Conservation (phyloP, 2,888 invertebrate species). For the Nomada goodeniana region DNA sequence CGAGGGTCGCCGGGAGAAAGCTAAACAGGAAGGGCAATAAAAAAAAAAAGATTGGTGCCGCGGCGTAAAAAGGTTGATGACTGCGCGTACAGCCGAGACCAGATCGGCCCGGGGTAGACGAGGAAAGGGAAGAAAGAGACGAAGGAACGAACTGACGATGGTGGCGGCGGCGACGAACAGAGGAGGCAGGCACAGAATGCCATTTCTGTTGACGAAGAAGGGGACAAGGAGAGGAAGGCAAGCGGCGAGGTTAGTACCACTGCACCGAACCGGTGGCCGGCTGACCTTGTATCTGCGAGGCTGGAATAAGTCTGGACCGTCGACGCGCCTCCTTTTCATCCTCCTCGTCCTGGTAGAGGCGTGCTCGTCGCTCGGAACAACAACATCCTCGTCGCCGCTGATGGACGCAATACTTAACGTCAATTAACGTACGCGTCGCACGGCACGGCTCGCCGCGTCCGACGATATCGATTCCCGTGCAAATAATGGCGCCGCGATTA, state of each 20-base stretch:
- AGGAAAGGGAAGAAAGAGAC: neutral
- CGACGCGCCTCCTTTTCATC: conserved; percentile 60
- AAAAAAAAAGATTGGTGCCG: conserved; percentile 52
- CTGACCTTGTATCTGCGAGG: conserved; percentile 81
- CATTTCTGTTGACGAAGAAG: conserved; percentile 59
- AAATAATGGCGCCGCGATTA: too few relatives aligned
- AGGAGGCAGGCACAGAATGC: conserved; percentile 42
- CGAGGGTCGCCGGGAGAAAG: conserved; percentile 40
- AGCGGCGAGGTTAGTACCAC: conserved; percentile 77
- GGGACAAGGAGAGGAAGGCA: conserved; percentile 35
- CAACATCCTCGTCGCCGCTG: conserved; percentile 55
- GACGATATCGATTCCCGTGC: too few relatives aligned
- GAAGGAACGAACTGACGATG: neutral
- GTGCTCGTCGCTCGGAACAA: conserved; percentile 22
- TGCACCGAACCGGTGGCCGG: conserved; percentile 80
- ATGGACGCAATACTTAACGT: too few relatives aligned
- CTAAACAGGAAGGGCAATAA: conserved; percentile 57
- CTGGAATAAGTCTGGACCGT: conserved; percentile 70
- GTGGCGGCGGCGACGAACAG: conserved; percentile 9
- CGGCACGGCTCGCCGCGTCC: too few relatives aligned
- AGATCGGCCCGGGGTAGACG: too few relatives aligned
- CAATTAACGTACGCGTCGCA: too few relatives aligned
- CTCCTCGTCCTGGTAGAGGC: conserved; percentile 27
- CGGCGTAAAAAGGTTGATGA: conserved; percentile 57
- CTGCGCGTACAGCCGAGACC: conserved; percentile 8